A percentile compares a stretch with the other conserved stretches of the same genome.
phyloP scores from a whole-genome alignment of 2,888 invertebrate genomes.

The Creontiades dilutus region DNA sequence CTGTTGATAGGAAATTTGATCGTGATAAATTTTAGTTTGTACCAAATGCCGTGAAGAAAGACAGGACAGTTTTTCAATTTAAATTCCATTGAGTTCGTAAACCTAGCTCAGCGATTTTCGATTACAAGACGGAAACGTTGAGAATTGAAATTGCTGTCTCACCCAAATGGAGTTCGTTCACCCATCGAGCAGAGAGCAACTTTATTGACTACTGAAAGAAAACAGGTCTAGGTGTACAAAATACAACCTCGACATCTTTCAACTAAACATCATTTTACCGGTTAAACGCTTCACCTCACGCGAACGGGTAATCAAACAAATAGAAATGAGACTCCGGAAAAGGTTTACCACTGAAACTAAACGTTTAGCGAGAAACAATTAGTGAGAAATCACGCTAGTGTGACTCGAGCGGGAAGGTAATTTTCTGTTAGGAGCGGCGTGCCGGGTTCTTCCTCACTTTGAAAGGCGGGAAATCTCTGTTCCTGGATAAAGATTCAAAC shows the following conservation, averaged over 20 bases:
- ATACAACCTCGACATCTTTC: neutral
- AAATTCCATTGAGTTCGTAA: too few species aligned
- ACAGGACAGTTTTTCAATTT: too few species aligned
- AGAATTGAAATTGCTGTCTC: too few species aligned
- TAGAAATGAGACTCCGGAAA: constrained; percentile 10
- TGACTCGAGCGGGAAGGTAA: neutral
- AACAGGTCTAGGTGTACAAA: neutral
- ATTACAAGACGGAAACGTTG: too few species aligned
- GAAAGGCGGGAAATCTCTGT: too few species aligned
- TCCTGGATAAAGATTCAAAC: too few species aligned
- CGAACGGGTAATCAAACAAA: constrained; percentile 3
- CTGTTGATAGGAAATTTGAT: too few species aligned
- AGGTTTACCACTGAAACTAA: neutral
- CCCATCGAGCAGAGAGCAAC: neutral
- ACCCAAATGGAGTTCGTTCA: neutral
- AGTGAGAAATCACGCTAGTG: constrained; percentile 16
- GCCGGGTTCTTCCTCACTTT: neutral
- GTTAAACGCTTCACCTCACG: neutral
- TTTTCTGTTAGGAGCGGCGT: neutral
- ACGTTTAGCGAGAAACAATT: constrained; percentile 33
- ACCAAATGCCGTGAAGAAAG: too few species aligned
- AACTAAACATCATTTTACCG: neutral
- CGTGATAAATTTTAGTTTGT: too few species aligned
- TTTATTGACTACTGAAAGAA: neutral
- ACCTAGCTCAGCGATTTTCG: too few species aligned